Evolutionary conservation across 2,797 vertebrate species (phyloP), one percentile per base, ranked within the genome.

Genomic region (Spondyliosoma cantharus): DNA sequence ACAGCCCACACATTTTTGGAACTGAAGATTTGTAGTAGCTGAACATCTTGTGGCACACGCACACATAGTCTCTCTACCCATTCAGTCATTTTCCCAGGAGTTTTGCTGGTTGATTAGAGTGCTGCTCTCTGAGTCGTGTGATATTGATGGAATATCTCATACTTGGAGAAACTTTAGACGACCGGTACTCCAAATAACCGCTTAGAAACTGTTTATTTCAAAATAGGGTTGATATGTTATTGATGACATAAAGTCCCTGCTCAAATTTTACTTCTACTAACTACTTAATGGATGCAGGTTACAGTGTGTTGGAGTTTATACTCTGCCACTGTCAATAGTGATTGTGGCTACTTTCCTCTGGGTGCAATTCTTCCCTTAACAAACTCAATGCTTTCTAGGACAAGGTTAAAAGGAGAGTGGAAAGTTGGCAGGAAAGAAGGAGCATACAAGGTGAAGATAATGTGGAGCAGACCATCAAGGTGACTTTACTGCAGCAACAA

Each of bases 401-500:
- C 57, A 49, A 78, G 80, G 76, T 78, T 59, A 80, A 64, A 58
- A 43, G 42, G 29, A 76, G 32, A 77, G 15, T 59, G 79, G 68
- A 80, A 86, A 74, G 66, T 76, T 87, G 77, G 59, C 63, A 78
- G 52, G 24, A 60, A 48, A 48, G 9, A 37, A 17, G 15, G 60
- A 46, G 22, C 57, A 45, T 8, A 49, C 25, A 68, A 59, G 61
- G 71, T 83, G 49, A 54, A 76, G 79, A 89, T 83, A 85, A 76
- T 22, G 58, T 76, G 49, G 20, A 65, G 1, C 37, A 29, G 25
- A 27, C 13, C 63, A 42, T 74, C 76, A 93, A 87, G 83, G 89
- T 90, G 81, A 93, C 87, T 75, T 84, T 64, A 73, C 74, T 75
- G 72, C 53, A 73, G 24, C 25, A 60, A 43, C 24, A 71, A 52